Percentiles rank a stretch among this genome's conserved stretches.
These are phyloP conservation scores for Carollia perspicillata DNA, from an alignment of 2,113 vertebrate species.

Conservation along the genomic window DNA sequence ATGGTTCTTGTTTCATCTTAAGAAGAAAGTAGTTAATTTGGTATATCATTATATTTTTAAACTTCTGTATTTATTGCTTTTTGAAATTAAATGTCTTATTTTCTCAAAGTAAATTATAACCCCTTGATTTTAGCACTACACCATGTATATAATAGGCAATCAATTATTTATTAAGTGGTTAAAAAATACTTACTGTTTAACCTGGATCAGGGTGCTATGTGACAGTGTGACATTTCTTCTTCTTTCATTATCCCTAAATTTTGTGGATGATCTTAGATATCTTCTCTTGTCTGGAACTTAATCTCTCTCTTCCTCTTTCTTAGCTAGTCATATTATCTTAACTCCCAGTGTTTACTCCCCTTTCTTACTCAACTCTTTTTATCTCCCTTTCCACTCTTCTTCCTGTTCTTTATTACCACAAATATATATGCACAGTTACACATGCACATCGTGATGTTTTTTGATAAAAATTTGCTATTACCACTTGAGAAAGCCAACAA, in stretches of 20 bases:
- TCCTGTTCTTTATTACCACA: not conserved
- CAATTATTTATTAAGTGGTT: conserved; percentile 17
- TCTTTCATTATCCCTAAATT: conserved; percentile 11
- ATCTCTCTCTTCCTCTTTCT: not conserved
- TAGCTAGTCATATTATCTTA: not conserved
- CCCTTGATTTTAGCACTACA: not conserved
- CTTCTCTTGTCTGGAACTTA: not conserved
- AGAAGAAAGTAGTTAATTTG: conserved; percentile 29
- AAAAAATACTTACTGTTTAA: not conserved
- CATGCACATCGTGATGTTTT: not conserved
- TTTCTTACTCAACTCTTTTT: not conserved
- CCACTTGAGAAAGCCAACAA: not conserved
- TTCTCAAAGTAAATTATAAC: not conserved
- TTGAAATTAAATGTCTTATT: conserved; percentile 30
- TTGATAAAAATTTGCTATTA: not conserved
- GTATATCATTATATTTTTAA: conserved; percentile 12
- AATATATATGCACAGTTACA: not conserved
- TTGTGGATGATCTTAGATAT: not conserved
- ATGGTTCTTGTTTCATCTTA: not conserved
- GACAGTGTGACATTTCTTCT: not conserved
- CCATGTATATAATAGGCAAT: not conserved
- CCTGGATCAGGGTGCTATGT: not conserved
- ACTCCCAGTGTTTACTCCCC: not conserved
- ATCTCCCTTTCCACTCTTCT: not conserved
- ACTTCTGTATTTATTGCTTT: not conserved